phyloP scores from a whole-genome alignment of 92 coral and sea anemone species.

The Porites rus region DNA sequence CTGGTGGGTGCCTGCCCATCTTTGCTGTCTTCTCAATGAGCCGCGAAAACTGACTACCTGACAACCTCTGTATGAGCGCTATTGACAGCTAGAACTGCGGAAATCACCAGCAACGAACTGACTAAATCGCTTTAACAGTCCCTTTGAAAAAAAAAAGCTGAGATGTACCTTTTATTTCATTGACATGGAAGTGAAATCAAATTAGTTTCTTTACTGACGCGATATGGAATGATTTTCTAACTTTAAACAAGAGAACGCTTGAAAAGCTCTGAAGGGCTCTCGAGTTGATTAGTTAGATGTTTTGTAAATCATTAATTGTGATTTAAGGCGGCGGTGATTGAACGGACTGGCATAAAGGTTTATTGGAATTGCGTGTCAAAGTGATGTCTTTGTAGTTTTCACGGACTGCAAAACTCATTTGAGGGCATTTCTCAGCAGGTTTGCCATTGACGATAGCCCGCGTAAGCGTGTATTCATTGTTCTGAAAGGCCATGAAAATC shows the following conservation, averaged over 20 bases:
- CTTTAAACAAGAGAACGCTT: no score
- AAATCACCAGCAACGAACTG: background rate
- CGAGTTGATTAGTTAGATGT: no score
- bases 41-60: constrained; percentile 3
- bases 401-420: constrained; percentile 34
- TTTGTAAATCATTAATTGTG: constrained; percentile 1
- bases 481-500: background rate
- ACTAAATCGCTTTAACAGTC: constrained; percentile 41
- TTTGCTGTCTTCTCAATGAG: constrained; percentile 20
- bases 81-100: constrained; percentile 12
- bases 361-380: background rate
- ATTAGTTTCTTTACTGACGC: no score
- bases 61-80: constrained; percentile 19
- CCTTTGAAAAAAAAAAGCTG: background rate
- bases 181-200: background rate
- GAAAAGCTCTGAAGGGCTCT: no score
- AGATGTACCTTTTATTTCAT: no score
- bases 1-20: constrained; percentile 37
- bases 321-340: background rate
- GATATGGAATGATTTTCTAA: no score
- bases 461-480: background rate
- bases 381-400: background rate
- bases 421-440: constrained; percentile 32
- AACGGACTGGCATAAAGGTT: background rate
- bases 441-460: constrained; percentile 9